phyloP scores from a whole-genome alignment of 2,888 invertebrate genomes.

The Creontiades dilutus region DNA sequence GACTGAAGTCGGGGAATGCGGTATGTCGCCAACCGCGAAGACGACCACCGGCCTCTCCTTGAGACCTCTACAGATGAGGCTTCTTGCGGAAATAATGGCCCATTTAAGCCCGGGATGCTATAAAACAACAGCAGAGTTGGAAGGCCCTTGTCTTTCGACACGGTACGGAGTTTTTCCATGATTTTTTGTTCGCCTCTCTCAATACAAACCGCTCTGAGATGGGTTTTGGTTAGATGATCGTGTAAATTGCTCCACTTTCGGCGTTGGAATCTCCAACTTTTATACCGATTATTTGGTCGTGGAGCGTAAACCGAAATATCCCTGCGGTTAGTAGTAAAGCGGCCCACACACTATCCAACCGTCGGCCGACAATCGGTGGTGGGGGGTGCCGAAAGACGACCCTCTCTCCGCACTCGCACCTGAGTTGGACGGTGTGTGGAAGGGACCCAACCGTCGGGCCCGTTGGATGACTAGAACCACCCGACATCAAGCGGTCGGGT shows the following conservation, averaged over 20 bases:
- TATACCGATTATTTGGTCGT: neutral
- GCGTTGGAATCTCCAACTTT: neutral
- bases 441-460: too few species aligned
- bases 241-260: conserved; percentile 43
- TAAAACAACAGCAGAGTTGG: conserved; percentile 42
- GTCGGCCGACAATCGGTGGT: too few species aligned
- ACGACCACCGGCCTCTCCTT: conserved; percentile 44
- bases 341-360: too few species aligned
- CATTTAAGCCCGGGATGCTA: neutral
- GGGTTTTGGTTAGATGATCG: conserved; percentile 30
- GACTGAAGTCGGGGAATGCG: neutral
- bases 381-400: too few species aligned
- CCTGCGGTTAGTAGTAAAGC: too few species aligned
- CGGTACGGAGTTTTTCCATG: neutral
- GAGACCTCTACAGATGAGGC: neutral
- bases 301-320: too few species aligned
- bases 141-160: conserved; percentile 42
- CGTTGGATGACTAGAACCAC: too few species aligned
- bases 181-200: neutral
- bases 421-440: too few species aligned
- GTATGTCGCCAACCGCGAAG: conserved; percentile 20
- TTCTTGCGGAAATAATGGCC: conserved; percentile 54
- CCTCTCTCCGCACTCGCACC: too few species aligned
- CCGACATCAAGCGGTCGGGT: too few species aligned
- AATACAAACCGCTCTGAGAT: conserved; percentile 4